Conservation (phyloP, 2,113 vertebrate genomes). For the Odobenus rosmarus region DNA sequence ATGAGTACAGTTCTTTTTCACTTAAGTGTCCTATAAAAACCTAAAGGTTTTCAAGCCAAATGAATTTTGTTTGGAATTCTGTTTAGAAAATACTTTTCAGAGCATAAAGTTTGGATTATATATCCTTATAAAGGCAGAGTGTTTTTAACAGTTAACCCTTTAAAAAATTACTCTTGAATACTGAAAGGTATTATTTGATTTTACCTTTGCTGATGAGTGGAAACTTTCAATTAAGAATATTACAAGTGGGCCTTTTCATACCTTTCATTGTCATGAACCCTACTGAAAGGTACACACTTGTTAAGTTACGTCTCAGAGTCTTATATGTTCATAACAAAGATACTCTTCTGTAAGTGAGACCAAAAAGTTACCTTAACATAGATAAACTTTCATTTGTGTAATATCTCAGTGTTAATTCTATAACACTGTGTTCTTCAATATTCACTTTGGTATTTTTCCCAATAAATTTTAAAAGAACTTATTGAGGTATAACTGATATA, state of each 20-base stretch:
- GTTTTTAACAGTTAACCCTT: conserved; percentile 31
- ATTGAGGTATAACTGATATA: neutral
- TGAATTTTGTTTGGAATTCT: conserved; percentile 68
- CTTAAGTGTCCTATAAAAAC: conserved; percentile 68
- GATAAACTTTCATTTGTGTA: neutral
- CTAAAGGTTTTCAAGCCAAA: conserved; percentile 66
- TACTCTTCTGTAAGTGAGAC: neutral
- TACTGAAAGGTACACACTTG: neutral
- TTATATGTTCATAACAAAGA: neutral
- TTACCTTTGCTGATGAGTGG: conserved; percentile 54
- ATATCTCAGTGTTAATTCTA: conserved; percentile 37
- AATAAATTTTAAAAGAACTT: neutral
- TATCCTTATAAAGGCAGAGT: neutral
- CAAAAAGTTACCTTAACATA: conserved; percentile 25
- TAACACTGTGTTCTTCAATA: neutral
- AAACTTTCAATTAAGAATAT: conserved; percentile 43
- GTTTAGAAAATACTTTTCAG: conserved; percentile 59
- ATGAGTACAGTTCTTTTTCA: conserved; percentile 61
- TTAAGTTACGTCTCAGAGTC: neutral
- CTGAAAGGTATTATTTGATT: conserved; percentile 35
- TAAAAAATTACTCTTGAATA: conserved; percentile 35
- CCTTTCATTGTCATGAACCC: conserved; percentile 17
- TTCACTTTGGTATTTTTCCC: neutral
- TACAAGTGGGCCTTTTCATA: neutral
- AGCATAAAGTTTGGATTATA: conserved; percentile 30